Evolutionary conservation across 2,113 vertebrate species (phyloP).

Genomic region (Tupaia chinensis): DNA sequence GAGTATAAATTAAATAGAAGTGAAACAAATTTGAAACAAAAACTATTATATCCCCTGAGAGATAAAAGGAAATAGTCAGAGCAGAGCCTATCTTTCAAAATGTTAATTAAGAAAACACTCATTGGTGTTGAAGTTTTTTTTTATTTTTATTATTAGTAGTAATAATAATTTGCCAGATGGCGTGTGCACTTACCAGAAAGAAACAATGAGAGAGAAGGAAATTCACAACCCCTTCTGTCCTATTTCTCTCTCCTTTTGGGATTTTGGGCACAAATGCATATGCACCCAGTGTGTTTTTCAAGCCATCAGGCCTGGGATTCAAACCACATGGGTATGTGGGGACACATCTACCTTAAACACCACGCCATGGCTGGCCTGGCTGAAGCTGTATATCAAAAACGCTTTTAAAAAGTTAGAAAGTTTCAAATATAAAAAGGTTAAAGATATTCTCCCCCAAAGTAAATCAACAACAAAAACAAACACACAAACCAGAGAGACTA

Average conservation of each 20-base stretch:
- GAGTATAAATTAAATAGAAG: background rate
- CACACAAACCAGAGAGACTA: background rate
- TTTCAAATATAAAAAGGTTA: background rate
- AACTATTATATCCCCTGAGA: background rate
- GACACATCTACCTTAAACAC: too few relatives aligned
- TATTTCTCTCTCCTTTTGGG: too few relatives aligned
- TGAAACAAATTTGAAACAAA: slow-evolving; percentile 30
- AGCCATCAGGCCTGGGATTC: too few relatives aligned
- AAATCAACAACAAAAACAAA: background rate
- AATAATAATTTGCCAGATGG: too few relatives aligned
- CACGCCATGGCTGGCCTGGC: too few relatives aligned
- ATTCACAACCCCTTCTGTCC: too few relatives aligned
- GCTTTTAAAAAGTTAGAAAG: background rate
- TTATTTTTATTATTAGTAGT: too few relatives aligned
- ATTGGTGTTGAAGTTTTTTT: background rate
- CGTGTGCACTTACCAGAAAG: too few relatives aligned
- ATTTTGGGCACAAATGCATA: too few relatives aligned
- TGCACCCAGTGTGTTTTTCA: too few relatives aligned
- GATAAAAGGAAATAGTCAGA: background rate
- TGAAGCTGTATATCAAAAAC: background rate
- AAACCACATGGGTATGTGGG: too few relatives aligned
- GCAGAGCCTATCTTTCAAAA: background rate
- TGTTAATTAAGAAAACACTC: background rate
- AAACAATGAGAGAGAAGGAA: too few relatives aligned
- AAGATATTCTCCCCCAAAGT: background rate